These are phyloP conservation scores for Eulemur macaco DNA, from an alignment of 2,113 vertebrate genomes.

Conservation along the genomic window DNA sequence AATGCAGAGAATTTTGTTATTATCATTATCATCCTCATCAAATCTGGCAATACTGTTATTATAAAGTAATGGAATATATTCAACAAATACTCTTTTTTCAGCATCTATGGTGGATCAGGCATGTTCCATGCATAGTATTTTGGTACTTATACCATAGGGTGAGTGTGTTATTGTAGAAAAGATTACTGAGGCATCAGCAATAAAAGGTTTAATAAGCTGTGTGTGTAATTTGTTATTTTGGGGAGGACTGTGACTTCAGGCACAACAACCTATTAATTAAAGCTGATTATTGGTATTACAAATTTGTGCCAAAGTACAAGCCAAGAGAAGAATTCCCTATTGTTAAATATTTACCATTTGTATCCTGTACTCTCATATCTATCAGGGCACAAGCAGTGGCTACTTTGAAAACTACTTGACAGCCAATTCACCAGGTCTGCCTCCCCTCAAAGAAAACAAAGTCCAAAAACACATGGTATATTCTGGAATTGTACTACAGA, in stretches of 20 bases:
- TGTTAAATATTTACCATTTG: conserved; percentile 48
- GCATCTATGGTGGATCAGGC: not conserved
- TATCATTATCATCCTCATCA: not conserved
- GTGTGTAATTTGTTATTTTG: conserved; percentile 39
- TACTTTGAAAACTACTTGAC: not conserved
- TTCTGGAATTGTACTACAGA: not conserved
- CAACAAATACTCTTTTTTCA: not conserved
- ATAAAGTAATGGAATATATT: not conserved
- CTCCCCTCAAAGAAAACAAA: conserved; percentile 44
- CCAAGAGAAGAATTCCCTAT: not conserved
- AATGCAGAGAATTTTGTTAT: not conserved
- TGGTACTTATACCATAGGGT: not conserved
- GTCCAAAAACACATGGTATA: not conserved
- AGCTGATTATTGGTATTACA: conserved; percentile 37
- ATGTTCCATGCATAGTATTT: not conserved
- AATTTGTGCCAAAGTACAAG: conserved; percentile 9
- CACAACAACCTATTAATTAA: conserved; percentile 44
- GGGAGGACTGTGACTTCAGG: not conserved
- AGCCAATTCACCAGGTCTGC: not conserved
- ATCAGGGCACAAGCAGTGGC: not conserved
- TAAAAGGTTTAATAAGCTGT: conserved; percentile 6
- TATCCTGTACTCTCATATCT: not conserved
- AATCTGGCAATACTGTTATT: not conserved
- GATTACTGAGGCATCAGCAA: not conserved
- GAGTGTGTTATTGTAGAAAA: not conserved